These are phyloP conservation scores for Aphidius gifuensis DNA, from an alignment of 1,140 invertebrate species.

Conservation along the genomic window DNA sequence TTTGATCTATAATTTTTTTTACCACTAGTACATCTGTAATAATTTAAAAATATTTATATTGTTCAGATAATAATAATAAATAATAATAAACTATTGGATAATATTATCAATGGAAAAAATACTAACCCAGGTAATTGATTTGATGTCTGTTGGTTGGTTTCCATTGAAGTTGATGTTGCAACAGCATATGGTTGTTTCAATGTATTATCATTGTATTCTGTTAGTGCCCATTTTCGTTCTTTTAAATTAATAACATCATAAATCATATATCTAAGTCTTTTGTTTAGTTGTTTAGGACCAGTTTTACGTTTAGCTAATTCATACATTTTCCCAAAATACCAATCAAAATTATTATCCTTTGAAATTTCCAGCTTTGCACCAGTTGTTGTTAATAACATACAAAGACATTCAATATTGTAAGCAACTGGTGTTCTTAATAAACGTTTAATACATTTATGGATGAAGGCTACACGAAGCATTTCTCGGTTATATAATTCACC, in stretches of 20 bases:
- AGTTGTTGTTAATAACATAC: constrained; percentile 79
- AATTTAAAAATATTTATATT: too few species aligned
- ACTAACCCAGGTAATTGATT: neutral
- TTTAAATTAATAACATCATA: too few species aligned
- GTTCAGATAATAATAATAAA: too few species aligned
- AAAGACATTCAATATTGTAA: constrained; percentile 90
- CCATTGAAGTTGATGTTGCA: too few species aligned
- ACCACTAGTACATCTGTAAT: too few species aligned
- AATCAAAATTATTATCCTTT: constrained; percentile 35
- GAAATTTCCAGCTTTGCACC: constrained; percentile 22
- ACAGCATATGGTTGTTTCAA: too few species aligned
- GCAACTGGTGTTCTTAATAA: constrained; percentile 78
- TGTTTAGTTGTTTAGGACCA: too few species aligned
- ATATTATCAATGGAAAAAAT: neutral
- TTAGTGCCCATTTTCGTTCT: constrained; percentile 22
- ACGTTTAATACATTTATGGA: constrained; percentile 79
- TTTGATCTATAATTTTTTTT: too few species aligned
- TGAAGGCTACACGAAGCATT: constrained; percentile 76
- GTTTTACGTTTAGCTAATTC: too few species aligned
- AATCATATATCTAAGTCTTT: too few species aligned
- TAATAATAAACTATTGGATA: too few species aligned
- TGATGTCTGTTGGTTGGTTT: constrained; percentile 8
- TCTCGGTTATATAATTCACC: constrained; percentile 90
- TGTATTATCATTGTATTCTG: constrained; percentile 73
- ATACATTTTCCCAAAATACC: neutral